Base-by-base conservation (phyloP, 2,797 vertebrate genomes). In the Pyrocephalus nanus region DNA sequence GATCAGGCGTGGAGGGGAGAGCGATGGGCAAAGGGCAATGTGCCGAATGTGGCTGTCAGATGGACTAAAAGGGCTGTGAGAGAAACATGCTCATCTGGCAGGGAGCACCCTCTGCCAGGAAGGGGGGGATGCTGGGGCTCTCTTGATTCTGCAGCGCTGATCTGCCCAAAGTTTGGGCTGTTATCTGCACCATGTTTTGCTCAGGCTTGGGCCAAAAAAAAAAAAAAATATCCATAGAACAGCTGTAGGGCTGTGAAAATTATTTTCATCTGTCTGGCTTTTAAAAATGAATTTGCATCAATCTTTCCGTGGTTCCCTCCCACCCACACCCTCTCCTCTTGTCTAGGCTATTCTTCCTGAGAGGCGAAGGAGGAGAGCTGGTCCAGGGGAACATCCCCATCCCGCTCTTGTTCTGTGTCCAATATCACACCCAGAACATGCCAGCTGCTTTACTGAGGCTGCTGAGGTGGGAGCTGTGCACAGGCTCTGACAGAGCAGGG, bases 261-360 rank as follows among this genome's bases (percentile, higher is more conserved):
- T 96, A 97, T 97, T 98, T 98, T 98, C 98, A 98, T 97, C 95
- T 98, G 98, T 97, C 97, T 98, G 97, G 97, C 96, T 97, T 97
- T 97, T 97, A 94, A 92, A 91, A 93, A 93, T 94, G 96, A 97
- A 97, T 97, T 97, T 97, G 92, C 93, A 97, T 98, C 97, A 98
- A 94, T 98, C 96, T 98, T 98, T 98, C 97, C 96, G 36, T 97
- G 97, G 93, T n/a, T 96, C 81, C 96, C 87, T 97, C 96, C 97
- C 88, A 96, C 97, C 94, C 96, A 95, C 96, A 87, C 88, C 92
- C 77, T 94, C 92, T 61, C 57, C 83, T 96, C 86, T 96, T 48
- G n/a, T 97, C 95, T 95, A 91, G 62, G 95, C 86, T 91, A 97
- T 97, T 96, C 94, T 97, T 97, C 92, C 54, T 50, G 76, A 90